Evolutionary conservation across 1,140 invertebrate genomes (phyloP).

Genomic region (Probaryconus sp.): DNA sequence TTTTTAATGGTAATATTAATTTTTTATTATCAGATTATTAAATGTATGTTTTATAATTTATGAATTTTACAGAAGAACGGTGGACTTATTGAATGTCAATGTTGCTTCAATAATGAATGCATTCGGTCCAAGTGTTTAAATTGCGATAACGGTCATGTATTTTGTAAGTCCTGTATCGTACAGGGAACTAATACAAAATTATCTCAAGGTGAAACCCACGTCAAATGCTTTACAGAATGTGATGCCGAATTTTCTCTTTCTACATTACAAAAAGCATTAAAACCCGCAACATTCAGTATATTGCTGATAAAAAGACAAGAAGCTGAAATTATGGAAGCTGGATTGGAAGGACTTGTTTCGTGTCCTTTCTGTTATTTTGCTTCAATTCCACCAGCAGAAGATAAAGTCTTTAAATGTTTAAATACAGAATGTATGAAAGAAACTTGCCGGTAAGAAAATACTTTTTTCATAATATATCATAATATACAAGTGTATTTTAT

Average conservation of each 20-base stretch:
- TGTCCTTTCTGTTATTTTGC: slow-evolving; percentile 84
- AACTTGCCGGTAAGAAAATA: slow-evolving; percentile 78
- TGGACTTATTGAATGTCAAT: slow-evolving; percentile 77
- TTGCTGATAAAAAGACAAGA: slow-evolving; percentile 79
- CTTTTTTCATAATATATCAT: slow-evolving; percentile 17
- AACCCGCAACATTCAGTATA: slow-evolving; percentile 79
- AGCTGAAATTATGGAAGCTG: slow-evolving; percentile 81
- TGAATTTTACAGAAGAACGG: slow-evolving; percentile 68
- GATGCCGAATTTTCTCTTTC: slow-evolving; percentile 75
- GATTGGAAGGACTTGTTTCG: slow-evolving; percentile 81
- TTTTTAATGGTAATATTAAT: not conserved
- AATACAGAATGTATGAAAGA: slow-evolving; percentile 84
- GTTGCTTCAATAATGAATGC: slow-evolving; percentile 81
- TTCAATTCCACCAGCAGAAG: slow-evolving; percentile 79
- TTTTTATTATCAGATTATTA: too few species aligned
- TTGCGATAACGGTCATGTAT: slow-evolving; percentile 80
- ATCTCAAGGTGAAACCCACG: slow-evolving; percentile 78
- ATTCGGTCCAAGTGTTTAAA: slow-evolving; percentile 80
- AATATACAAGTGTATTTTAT: slow-evolving; percentile 3
- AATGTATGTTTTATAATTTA: slow-evolving; percentile 2
- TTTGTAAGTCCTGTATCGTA: slow-evolving; percentile 81
- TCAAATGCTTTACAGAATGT: slow-evolving; percentile 78
- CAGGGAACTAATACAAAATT: slow-evolving; percentile 78
- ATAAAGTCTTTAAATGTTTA: slow-evolving; percentile 82
- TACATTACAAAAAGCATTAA: slow-evolving; percentile 77